phyloP scores from a whole-genome alignment of 2,113 vertebrate genomes.

The Ahaetulla prasina region DNA sequence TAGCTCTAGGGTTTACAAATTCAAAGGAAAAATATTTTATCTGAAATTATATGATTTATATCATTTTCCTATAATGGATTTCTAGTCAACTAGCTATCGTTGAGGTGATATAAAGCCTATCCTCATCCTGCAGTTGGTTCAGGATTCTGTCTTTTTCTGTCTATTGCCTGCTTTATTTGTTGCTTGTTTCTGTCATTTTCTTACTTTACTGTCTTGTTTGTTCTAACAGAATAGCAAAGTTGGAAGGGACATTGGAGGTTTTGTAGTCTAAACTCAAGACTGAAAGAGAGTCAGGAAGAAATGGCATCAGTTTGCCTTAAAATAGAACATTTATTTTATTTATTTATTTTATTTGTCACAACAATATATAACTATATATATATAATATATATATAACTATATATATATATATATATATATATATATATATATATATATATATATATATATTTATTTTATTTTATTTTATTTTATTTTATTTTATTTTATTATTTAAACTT shows the following conservation, averaged over 20 bases:
- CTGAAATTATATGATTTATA: background rate
- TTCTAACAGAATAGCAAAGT: background rate
- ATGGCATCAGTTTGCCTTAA: background rate
- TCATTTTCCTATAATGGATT: background rate
- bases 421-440: too few species aligned
- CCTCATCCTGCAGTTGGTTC: background rate
- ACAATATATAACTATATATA: too few species aligned
- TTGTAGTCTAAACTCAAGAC: background rate
- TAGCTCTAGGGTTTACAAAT: background rate
- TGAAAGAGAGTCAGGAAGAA: background rate
- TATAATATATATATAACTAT: too few species aligned
- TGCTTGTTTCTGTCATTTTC: background rate
- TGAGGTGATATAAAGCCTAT: background rate
- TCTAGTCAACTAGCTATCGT: background rate
- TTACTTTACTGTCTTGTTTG: background rate
- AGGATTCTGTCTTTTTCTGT: background rate
- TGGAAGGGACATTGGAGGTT: background rate
- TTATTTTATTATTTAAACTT: too few species aligned
- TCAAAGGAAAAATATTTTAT: background rate
- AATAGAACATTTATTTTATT: too few species aligned
- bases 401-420: too few species aligned
- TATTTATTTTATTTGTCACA: too few species aligned
- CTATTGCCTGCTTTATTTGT: background rate
- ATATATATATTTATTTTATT: too few species aligned
- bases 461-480: too few species aligned